Conservation (phyloP, 2,888 invertebrate genomes). For the Hyposoter dolosus region DNA sequence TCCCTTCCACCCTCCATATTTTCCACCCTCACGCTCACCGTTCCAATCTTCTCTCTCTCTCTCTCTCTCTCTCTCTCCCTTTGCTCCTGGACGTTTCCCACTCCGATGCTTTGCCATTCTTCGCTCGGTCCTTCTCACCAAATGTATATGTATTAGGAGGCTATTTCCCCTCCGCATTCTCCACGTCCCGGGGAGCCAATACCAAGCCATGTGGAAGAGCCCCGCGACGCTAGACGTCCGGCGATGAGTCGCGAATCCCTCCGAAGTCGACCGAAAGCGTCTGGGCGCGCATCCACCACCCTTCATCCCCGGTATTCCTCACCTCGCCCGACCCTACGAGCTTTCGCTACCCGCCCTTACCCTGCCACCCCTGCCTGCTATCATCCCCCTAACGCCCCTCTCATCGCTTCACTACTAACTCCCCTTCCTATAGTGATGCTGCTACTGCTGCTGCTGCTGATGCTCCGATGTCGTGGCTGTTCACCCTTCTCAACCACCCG, state of each 20-base stretch:
- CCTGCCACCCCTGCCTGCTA: slow-evolving; percentile 39
- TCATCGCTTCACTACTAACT: background rate
- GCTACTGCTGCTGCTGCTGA: no score
- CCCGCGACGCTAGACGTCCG: slow-evolving; percentile 76
- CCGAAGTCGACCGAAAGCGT: slow-evolving; percentile 78
- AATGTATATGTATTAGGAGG: slow-evolving; percentile 67
- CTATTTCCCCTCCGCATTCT: slow-evolving; percentile 78
- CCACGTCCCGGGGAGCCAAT: slow-evolving; percentile 84
- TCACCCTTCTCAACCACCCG: slow-evolving; percentile 40
- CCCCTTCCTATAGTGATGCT: background rate
- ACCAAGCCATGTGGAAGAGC: slow-evolving; percentile 84
- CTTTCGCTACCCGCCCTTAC: slow-evolving; percentile 61
- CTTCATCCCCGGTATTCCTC: slow-evolving; percentile 58
- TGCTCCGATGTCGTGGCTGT: background rate
- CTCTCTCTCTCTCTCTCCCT: slow-evolving; percentile 52
- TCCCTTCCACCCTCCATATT: slow-evolving; percentile 53
- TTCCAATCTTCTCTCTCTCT: slow-evolving; percentile 67
- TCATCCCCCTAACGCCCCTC: background rate
- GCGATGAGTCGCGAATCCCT: slow-evolving; percentile 81
- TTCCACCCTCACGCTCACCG: slow-evolving; percentile 82
- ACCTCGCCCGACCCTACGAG: slow-evolving; percentile 29
- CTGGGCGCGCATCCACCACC: slow-evolving; percentile 69
- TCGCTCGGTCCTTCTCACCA: background rate
- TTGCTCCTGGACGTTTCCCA: slow-evolving; percentile 45
- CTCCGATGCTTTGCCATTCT: background rate